Conservation (phyloP, 2,888 invertebrate species). For the Anoncus sp. region DNA sequence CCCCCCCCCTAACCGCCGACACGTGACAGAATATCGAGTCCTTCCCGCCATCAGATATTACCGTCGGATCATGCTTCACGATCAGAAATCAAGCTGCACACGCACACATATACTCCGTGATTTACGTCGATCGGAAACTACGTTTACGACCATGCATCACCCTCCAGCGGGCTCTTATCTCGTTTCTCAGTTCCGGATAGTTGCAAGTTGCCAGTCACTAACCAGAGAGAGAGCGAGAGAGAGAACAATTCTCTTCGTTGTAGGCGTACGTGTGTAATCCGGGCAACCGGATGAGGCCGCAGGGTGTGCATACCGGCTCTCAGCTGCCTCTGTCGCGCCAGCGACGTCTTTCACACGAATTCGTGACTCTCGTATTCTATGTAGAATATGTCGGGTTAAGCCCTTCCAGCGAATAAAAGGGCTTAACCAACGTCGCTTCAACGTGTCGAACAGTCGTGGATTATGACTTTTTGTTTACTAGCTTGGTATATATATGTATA, state of each 20-base stretch:
- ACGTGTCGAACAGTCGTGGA: conserved; percentile 7
- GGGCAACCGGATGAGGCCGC: conserved; percentile 31
- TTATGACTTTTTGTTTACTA: conserved; percentile 22
- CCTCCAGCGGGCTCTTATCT: conserved; percentile 59
- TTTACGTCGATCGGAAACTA: conserved; percentile 62
- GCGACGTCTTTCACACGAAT: conserved; percentile 37
- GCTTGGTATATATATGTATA: conserved; percentile 10
- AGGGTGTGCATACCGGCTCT: conserved; percentile 48
- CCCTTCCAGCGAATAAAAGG: conserved; percentile 16
- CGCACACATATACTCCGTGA: conserved; percentile 29
- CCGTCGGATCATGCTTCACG: conserved; percentile 31
- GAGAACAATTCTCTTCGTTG: conserved; percentile 10
- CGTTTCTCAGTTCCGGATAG: conserved; percentile 57
- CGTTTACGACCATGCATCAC: conserved; percentile 61
- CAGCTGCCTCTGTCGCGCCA: conserved; percentile 15
- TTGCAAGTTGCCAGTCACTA: conserved; percentile 56
- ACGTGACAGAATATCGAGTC: conserved; percentile 27
- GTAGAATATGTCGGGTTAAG: neutral
- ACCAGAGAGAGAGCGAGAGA: conserved; percentile 7
- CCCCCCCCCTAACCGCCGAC: neutral
- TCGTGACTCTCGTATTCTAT: conserved; percentile 10
- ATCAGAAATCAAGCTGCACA: conserved; percentile 43
- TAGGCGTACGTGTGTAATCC: conserved; percentile 33
- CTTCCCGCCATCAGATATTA: conserved; percentile 22
- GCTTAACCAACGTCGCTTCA: neutral